Evolutionary conservation across 2,888 invertebrate species (phyloP), one percentile per base, ranked within the genome.

Genomic region (Nasonia oneida): DNA sequence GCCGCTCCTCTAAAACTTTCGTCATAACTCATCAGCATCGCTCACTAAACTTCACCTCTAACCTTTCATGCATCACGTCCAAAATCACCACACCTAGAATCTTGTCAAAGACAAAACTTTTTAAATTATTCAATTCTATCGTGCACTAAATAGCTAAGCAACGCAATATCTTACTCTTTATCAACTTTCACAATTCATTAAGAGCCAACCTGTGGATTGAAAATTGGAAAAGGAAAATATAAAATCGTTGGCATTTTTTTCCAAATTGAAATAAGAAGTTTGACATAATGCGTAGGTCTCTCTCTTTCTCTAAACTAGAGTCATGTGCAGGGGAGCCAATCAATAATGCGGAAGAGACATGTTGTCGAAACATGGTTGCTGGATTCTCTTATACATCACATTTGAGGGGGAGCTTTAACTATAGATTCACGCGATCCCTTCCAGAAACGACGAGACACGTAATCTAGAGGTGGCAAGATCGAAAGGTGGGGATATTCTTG

Each of bases 21-120:
- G 15, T 67, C 67, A 67, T 67, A 67, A 67, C 33, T 67, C 67
- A 33, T 67, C 67, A 67, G 67, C 67, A 29, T 67, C 67, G 67
- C 67, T 67, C 33, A 67, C 33, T n/a, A 29, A 67, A 67, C 29
- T 67, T 67, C 67, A 67, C 33, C 33, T 67, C 33, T 67, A 67
- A 67, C 67, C 67, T 67, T 67, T 67, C 67, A 33, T 67, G 23
- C 29, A 29, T 67, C 67, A 67, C 67, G 29, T 67, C 33, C 33
- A 67, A 67, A 67, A 67, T 67, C 29, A 29, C 33, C 67, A 67
- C 57, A 61, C 57, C 57, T 67, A 67, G 15, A 67, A 67, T 29
- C 57, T 23, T 61, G 57, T 23, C 57, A 23, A 61, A 61, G 57
- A 61, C 57, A 61, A 61, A 61, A 61, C 57, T 61, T 61, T 61